Evolutionary conservation across 2,888 invertebrate genomes (phyloP), one percentile per base, ranked within the genome.

Genomic region (Blomia tropicalis): DNA sequence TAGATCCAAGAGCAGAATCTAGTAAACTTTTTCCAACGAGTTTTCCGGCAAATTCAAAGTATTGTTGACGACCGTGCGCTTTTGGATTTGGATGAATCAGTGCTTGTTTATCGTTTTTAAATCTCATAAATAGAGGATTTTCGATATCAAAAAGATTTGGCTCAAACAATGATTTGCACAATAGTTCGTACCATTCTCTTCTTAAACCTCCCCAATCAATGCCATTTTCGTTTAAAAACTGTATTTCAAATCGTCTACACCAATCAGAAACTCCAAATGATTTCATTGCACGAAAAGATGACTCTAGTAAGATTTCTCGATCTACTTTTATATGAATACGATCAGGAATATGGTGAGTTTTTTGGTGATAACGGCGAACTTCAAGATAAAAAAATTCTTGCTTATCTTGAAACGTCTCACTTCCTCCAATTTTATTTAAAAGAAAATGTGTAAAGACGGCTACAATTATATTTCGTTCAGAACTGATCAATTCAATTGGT

Each of bases 141-240:
- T 67, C 64, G 14, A 5, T 22, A 30, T 56, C 54, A 4, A 25
- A 53, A 71, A 83, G 80, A 3, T 56, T 11, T 22, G 86, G 81
- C 75, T 90, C 89, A 75, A 92, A 93, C 63, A 93, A 77, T 66
- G 85, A 80, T 17, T 83, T 83, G 75, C 91, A 91, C 67, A 91
- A 80, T 67, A 89, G 75, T 69, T 91, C 90, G 76, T 92, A 90
- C 92, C 92, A 93, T 76, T 93, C 93, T 65, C 91, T 81, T 4
- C 91, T 79, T 53, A 92, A 79, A 3, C 92, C 92, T 68, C 92
- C 92, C 89, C 88, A 89, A 76, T 92, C 91, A 70, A 92, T 68
- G 84, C 88, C 92, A 79, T 88, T 88, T 74, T 93, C 92, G n/a
- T 89, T 90, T 73, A 85, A 82, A 75, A 92, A 92, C 62, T 83